phyloP scores from a whole-genome alignment of 2,113 vertebrate species.

The Damaliscus lunatus region DNA sequence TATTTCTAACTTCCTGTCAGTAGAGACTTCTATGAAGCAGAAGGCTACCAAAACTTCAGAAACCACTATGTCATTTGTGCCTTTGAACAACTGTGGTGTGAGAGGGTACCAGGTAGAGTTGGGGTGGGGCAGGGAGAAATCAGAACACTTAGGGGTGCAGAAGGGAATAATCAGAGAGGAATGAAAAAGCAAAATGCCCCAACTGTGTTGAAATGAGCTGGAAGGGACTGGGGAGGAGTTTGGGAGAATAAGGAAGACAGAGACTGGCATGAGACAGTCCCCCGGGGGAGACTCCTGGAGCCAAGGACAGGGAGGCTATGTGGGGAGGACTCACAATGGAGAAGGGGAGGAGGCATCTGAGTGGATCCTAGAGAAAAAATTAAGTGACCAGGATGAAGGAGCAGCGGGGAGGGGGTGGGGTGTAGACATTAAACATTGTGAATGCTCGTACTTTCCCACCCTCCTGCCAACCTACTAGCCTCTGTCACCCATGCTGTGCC shows the following conservation, averaged over 20 bases:
- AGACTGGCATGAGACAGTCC: not conserved
- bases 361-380: not conserved
- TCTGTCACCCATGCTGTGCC: not conserved
- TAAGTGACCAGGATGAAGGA: too few species aligned
- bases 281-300: not conserved
- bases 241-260: not conserved
- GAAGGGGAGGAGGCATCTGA: too few species aligned
- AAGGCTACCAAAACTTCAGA: not conserved
- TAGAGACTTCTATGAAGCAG: not conserved
- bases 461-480: not conserved
- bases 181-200: not conserved
- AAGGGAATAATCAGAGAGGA: not conserved
- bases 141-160: not conserved
- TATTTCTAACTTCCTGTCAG: not conserved
- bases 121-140: not conserved
- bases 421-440: not conserved
- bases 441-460: not conserved
- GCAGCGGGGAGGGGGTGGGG: accelerated
- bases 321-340: too few species aligned
- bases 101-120: not conserved
- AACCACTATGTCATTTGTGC: not conserved
- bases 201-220: not conserved
- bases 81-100: not conserved
- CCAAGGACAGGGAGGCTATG: not conserved
- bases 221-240: not conserved